Percentiles rank a stretch among this genome's conserved stretches.
phyloP scores from a whole-genome alignment of 2,888 invertebrate genomes.

The Drosophila pseudotakahashii region DNA sequence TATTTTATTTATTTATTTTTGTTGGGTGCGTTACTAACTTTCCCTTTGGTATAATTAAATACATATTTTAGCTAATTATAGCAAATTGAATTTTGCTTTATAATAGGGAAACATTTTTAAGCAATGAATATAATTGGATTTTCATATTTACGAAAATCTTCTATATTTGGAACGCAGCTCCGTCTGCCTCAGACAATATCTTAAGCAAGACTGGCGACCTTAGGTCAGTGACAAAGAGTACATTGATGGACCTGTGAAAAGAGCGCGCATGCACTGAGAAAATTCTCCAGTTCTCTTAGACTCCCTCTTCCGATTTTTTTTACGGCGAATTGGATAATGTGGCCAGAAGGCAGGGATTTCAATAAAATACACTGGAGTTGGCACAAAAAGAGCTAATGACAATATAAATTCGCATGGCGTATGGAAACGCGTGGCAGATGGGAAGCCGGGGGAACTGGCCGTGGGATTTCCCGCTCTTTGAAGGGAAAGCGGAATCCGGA shows the following conservation, averaged over 20 bases:
- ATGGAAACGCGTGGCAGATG: conserved; percentile 62
- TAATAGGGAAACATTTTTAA: too few relatives aligned
- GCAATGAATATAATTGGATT: too few relatives aligned
- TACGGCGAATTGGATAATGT: conserved; percentile 59
- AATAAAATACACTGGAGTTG: conserved; percentile 63
- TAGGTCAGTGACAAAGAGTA: conserved; percentile 60
- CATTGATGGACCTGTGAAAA: conserved; percentile 2
- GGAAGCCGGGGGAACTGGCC: conserved; percentile 42
- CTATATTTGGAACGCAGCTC: background rate
- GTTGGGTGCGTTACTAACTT: too few relatives aligned
- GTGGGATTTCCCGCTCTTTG: conserved; percentile 10
- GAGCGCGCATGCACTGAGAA: conserved; percentile 54
- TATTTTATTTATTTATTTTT: too few relatives aligned
- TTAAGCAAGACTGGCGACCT: conserved; percentile 13
- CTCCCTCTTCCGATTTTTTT: conserved; percentile 7
- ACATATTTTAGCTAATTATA: too few relatives aligned
- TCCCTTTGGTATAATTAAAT: too few relatives aligned
- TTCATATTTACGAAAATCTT: background rate
- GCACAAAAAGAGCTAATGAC: conserved; percentile 73
- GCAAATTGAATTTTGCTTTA: too few relatives aligned
- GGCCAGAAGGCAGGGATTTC: conserved; percentile 47
- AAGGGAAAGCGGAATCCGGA: conserved; percentile 4
- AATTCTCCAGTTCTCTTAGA: background rate
- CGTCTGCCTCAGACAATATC: conserved; percentile 53
- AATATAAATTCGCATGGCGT: conserved; percentile 68